Percentiles rank a stretch among this genome's conserved stretches.
Conservation (phyloP, 2,113 vertebrate genomes). For the Rhinolophus sinicus region DNA sequence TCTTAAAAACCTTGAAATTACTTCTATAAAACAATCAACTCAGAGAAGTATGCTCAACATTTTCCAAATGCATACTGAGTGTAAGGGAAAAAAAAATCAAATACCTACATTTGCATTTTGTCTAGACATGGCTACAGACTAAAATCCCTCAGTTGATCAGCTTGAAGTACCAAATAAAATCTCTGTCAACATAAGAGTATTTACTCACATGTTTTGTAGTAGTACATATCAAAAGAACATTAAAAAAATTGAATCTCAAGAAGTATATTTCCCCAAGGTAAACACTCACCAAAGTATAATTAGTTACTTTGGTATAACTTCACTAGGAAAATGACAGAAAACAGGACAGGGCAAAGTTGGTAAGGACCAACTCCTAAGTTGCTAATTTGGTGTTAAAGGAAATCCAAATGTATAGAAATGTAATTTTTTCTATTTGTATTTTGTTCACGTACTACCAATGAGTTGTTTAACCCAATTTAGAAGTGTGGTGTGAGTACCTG, state of each 20-base stretch:
- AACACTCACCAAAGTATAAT: not conserved
- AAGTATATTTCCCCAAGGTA: not conserved
- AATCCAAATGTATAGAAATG: not conserved
- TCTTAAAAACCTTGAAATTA: not conserved
- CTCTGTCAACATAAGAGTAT: not conserved
- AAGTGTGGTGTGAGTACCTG: not conserved
- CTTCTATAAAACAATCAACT: not conserved
- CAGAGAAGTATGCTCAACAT: not conserved
- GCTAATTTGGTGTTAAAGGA: not conserved
- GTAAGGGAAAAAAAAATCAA: not conserved
- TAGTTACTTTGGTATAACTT: not conserved
- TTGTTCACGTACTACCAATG: not conserved
- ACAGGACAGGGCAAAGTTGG: not conserved
- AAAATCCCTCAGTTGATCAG: not conserved
- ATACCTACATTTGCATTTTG: slow-evolving; percentile 45
- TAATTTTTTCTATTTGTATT: not conserved
- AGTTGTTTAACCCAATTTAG: not conserved
- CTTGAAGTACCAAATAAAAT: not conserved
- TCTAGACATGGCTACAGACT: slow-evolving; percentile 8
- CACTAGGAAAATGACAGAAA: not conserved
- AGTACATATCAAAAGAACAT: not conserved
- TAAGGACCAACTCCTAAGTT: not conserved
- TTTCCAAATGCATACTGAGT: not conserved
- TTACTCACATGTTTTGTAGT: not conserved
- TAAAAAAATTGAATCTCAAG: not conserved